Evolutionary conservation across 1,140 invertebrate genomes (phyloP).

Genomic region (Brachionus rotundiformis): DNA sequence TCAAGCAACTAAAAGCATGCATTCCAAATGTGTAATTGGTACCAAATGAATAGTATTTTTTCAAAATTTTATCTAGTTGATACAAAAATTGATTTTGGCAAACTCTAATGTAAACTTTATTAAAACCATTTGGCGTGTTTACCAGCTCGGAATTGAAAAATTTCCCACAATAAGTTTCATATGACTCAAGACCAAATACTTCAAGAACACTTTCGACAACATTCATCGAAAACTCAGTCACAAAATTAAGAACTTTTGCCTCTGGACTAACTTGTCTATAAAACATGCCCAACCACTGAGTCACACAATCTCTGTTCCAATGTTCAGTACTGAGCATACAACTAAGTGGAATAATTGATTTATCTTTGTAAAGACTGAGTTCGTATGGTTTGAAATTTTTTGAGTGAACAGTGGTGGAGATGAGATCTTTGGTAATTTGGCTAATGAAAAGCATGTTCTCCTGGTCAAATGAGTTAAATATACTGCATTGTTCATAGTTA

Average conservation of each 20-base stretch:
- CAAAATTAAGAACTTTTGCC: background rate
- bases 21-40: slow-evolving; percentile 49
- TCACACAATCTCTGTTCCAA: background rate
- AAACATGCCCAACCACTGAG: slow-evolving; percentile 17
- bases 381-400: slow-evolving; percentile 20
- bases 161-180: background rate
- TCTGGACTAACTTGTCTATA: background rate
- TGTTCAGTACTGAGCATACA: background rate
- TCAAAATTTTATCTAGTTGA: slow-evolving; percentile 5
- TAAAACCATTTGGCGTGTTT: no score
- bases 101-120: background rate
- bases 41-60: slow-evolving; percentile 7
- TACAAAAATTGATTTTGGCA: slow-evolving; percentile 35
- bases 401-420: background rate
- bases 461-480: background rate
- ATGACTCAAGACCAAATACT: background rate
- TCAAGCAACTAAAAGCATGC: slow-evolving; percentile 32
- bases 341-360: background rate
- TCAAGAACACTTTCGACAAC: background rate
- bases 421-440: background rate
- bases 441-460: background rate
- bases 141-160: background rate
- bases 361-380: background rate
- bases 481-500: background rate
- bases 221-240: background rate